Conservation (phyloP, 2,888 invertebrate genomes). For the Meliscaeva auricollis region DNA sequence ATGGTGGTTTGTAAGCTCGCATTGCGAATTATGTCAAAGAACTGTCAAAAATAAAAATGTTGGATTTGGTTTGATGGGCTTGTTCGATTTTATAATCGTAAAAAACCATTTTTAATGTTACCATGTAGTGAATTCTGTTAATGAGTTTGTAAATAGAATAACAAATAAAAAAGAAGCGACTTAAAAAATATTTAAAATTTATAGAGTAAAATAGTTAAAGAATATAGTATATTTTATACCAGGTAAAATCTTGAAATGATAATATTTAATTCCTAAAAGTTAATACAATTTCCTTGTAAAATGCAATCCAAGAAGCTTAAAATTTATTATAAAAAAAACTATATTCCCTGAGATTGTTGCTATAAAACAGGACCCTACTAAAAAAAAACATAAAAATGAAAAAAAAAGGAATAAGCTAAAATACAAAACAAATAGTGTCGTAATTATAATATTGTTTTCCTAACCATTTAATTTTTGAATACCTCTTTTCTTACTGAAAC, state of each 20-base stretch:
- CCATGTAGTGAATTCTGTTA: too few relatives aligned
- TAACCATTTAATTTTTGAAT: conserved; percentile 34
- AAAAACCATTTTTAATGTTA: too few relatives aligned
- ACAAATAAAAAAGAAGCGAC: too few relatives aligned
- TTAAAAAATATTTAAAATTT: not conserved
- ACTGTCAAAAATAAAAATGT: too few relatives aligned
- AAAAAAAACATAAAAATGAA: conserved; percentile 10
- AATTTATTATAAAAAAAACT: not conserved
- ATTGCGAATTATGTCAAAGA: too few relatives aligned
- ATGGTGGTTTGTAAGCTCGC: too few relatives aligned
- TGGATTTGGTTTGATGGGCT: too few relatives aligned
- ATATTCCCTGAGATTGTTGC: not conserved
- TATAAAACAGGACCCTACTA: not conserved
- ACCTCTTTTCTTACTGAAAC: conserved; percentile 17
- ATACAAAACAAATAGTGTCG: not conserved
- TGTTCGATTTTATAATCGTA: too few relatives aligned
- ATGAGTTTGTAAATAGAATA: too few relatives aligned
- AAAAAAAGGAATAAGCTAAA: conserved; percentile 5
- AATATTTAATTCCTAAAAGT: not conserved
- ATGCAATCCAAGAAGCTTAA: conserved; percentile 55
- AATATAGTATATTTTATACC: too few relatives aligned
- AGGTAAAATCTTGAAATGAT: conserved; percentile 53
- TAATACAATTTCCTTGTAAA: not conserved
- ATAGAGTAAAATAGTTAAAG: too few relatives aligned
- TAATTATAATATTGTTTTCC: conserved; percentile 4